Evolutionary conservation across 1,140 invertebrate species (phyloP), one percentile per base, ranked within the genome.

Genomic region (Drosophila yakuba): DNA sequence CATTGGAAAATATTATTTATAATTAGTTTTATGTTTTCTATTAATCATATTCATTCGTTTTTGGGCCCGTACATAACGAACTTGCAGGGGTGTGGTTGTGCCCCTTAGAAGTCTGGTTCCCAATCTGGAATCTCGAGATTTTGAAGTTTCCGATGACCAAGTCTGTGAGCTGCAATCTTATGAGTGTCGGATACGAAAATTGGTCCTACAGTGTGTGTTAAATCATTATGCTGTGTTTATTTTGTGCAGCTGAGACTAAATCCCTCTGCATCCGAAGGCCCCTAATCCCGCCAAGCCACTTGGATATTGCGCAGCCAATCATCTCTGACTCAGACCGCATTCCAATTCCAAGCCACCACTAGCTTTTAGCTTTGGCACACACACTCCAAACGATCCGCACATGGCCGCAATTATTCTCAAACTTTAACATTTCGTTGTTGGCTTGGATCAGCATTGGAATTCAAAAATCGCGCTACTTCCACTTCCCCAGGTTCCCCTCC

Each of bases 361-460:
- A 66, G 32, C 59, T 20, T 28, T 64, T 68, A 66, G 32, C 59
- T 20, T 28, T 64, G 17, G 47, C 56, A 58, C 60, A 67, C 44
- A 50, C 54, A 43, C 55, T 32, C 62, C 51, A 17, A 56, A 57
- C 73, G 64, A 55, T 64, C 48, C 58, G 67, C 74, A 77, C 74
- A 77, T 76, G 71, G 64, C 68, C 64, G 67, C 82, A 88, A 83
- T 82, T 88, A 86, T 86, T 86, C 83, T 79, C 84, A 86, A 86
- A 86, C 83, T 83, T 88, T 86, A 86, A 73, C 83, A 86, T 86
- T 86, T 86, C 64, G 64, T 68, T 68, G 64, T 54, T 73, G 66
- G 51, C 69, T 88, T 48, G 82, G 78, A 74, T 72, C 83, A 83
- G 71, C 83, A 60, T 79, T 88, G 83, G 83, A 88, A 86, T 86